These are phyloP conservation scores for Drosophila navojoa DNA, from an alignment of 1,140 invertebrate species.

Conservation along the genomic window DNA sequence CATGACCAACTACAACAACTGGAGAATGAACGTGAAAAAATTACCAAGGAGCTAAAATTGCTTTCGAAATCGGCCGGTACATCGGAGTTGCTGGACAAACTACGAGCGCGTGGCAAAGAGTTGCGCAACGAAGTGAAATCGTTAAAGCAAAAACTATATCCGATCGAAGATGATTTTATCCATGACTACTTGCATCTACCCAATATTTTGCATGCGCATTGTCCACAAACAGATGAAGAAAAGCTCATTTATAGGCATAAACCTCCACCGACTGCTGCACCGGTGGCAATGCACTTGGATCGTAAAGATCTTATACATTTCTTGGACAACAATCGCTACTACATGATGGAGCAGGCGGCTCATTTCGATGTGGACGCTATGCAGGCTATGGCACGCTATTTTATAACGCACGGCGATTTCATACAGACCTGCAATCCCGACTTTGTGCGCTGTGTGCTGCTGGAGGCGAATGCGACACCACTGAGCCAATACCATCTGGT, in stretches of 20 bases:
- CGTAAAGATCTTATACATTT: conserved; percentile 85
- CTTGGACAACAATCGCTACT: conserved; percentile 84
- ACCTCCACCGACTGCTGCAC: background rate
- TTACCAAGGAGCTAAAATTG: conserved; percentile 70
- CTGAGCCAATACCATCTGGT: conserved; percentile 85
- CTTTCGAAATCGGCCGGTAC: conserved; percentile 38
- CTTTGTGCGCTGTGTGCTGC: conserved; percentile 86
- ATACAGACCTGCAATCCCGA: conserved; percentile 86
- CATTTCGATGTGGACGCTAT: conserved; percentile 85
- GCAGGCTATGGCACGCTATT: conserved; percentile 83
- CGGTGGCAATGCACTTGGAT: conserved; percentile 54
- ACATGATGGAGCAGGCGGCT: conserved; percentile 86
- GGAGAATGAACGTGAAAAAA: conserved; percentile 72
- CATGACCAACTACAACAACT: conserved; percentile 81
- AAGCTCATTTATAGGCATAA: conserved; percentile 83
- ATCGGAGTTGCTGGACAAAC: conserved; percentile 50
- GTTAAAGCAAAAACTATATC: conserved; percentile 85
- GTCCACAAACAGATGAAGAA: conserved; percentile 83
- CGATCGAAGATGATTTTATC: conserved; percentile 86
- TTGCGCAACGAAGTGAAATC: conserved; percentile 85
- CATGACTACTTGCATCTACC: conserved; percentile 86
- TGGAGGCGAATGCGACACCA: conserved; percentile 86
- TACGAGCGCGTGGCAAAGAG: conserved; percentile 84
- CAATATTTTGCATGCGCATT: conserved; percentile 86
- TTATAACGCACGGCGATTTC: conserved; percentile 83